Conservation (phyloP, 2,888 invertebrate species). For the Congeria kusceri region DNA sequence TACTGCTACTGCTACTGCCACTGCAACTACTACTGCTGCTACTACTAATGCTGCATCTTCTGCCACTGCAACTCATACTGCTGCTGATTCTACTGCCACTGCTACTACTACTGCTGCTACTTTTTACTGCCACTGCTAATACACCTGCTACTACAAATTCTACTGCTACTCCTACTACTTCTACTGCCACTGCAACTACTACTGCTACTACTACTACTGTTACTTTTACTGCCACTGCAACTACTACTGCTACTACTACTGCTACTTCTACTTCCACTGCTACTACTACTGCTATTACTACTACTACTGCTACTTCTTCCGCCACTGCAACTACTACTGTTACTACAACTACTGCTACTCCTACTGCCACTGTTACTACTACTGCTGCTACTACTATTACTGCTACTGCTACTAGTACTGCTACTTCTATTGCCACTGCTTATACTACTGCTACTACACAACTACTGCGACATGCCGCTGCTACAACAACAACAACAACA, state of each 20-base stretch:
- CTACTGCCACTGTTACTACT: slow-evolving; percentile 22
- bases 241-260: neutral
- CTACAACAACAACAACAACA: neutral
- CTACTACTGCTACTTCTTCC: slow-evolving; percentile 5
- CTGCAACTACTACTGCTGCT: slow-evolving; percentile 33
- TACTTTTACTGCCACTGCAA: slow-evolving; percentile 5
- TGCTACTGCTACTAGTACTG: slow-evolving; percentile 8
- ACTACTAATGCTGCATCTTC: slow-evolving; percentile 24
- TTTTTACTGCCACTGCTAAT: slow-evolving; percentile 6
- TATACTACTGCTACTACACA: neutral
- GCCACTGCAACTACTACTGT: slow-evolving; percentile 2
- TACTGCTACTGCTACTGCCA: slow-evolving; percentile 39
- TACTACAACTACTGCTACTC: slow-evolving; percentile 7
- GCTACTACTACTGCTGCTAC: slow-evolving; percentile 12
- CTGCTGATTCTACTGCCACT: slow-evolving; percentile 1
- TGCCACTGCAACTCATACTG: neutral
- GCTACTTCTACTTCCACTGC: neutral
- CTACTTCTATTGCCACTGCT: neutral
- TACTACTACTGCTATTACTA: neutral
- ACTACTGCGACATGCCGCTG: too few relatives aligned
- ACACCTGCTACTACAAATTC: slow-evolving; percentile 3
- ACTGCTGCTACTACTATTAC: slow-evolving; percentile 37
- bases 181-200: slow-evolving; percentile 3
- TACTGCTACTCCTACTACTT: slow-evolving; percentile 10
- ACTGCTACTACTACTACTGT: slow-evolving; percentile 8